Percentiles rank a stretch among this genome's conserved stretches.
Evolutionary conservation across 2,113 vertebrate species (phyloP).

Genomic region (Tychaedon coryphoeus): DNA sequence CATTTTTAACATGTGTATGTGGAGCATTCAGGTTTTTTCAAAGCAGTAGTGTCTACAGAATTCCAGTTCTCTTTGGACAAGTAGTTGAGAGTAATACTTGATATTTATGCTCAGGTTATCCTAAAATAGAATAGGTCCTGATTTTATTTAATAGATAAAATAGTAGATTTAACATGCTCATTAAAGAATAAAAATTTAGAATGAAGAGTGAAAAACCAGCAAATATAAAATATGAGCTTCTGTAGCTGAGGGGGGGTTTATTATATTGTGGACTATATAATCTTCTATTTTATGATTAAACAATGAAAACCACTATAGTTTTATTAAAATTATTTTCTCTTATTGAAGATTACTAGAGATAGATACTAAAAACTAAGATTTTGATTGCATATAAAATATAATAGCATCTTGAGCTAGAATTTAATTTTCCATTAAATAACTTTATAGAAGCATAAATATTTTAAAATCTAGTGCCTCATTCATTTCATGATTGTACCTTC

Average conservation of each 20-base stretch:
- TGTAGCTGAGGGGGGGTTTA: neutral
- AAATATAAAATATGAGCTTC: neutral
- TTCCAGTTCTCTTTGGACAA: neutral
- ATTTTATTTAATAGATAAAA: neutral
- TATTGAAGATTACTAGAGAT: neutral
- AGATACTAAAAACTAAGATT: neutral
- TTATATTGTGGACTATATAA: neutral
- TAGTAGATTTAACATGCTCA: neutral
- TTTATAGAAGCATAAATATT: slow-evolving; percentile 17
- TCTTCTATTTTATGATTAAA: neutral
- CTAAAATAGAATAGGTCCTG: neutral
- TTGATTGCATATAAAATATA: neutral
- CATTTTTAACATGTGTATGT: neutral
- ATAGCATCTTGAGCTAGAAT: neutral
- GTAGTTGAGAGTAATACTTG: neutral
- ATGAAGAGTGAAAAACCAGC: neutral
- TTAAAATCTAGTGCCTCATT: neutral
- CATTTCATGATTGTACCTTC: neutral
- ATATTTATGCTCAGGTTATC: neutral
- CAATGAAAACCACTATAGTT: neutral
- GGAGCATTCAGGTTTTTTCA: neutral
- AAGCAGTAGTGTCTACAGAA: neutral
- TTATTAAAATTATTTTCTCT: neutral
- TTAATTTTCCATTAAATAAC: slow-evolving; percentile 11
- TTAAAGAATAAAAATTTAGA: neutral